Percentiles rank a stretch among this genome's conserved stretches.
Evolutionary conservation across 2,113 vertebrate species (phyloP).

Genomic region (Perognathus longimembris): DNA sequence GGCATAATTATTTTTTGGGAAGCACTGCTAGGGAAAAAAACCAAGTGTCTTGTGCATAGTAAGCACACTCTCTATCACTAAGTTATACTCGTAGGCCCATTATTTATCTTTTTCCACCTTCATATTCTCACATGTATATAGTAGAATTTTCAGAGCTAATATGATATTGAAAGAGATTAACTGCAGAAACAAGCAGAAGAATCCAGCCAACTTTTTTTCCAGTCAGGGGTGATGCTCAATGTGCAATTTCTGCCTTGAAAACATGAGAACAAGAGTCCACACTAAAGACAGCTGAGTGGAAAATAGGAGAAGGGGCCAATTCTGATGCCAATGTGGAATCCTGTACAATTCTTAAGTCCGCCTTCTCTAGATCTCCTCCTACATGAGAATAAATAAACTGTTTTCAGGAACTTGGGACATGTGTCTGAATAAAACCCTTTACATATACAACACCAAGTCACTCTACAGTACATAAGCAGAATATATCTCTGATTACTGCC

Average conservation of each 20-base stretch:
- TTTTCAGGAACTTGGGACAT: neutral
- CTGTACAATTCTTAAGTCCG: too few relatives aligned
- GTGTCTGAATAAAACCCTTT: neutral
- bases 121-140: neutral
- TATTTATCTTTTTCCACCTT: constrained; percentile 9
- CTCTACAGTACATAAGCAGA: neutral
- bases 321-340: accelerated
- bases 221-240: neutral
- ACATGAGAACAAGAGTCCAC: neutral
- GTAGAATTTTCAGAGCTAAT: neutral
- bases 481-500: too few relatives aligned
- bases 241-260: neutral
- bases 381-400: neutral
- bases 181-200: neutral
- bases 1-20: neutral
- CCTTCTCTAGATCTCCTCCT: neutral
- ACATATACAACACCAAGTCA: neutral
- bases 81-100: neutral
- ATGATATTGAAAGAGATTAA: neutral
- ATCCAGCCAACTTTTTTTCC: neutral
- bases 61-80: neutral
- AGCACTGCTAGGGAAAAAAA: too few relatives aligned
- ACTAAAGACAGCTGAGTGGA: neutral
- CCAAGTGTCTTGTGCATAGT: neutral
- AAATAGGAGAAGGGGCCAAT: neutral